Base-by-base conservation (phyloP, 2,888 invertebrate genomes). In the Limnephilus lunatus region DNA sequence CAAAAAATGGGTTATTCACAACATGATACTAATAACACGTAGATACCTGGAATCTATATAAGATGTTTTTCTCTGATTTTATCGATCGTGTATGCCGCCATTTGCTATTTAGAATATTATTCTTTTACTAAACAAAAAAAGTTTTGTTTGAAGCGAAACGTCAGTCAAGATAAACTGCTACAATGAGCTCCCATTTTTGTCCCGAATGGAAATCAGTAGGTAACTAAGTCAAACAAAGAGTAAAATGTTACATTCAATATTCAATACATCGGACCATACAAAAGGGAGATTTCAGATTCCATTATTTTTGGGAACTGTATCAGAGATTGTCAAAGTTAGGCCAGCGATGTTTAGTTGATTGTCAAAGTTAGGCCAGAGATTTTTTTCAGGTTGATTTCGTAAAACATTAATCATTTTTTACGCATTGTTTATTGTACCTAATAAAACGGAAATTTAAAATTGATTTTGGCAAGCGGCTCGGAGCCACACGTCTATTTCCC, bases 211-310 rank as follows among this genome's bases (percentile, higher is more conserved):
- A 44, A 25, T 44, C 25, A 9, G 15, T 39, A 85, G 9, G 25
- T 68, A 68, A 68, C 68, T 68, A 68, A 68, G 32, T 25, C 32
- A 32, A 83, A 83, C 82, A 83, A 83, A 32, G 39, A 85, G 68
- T 9, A 68, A 68, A 68, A 68, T 68, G 68, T 68, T n/a, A 39
- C 39, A 35, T 35, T 32, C 85, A 15, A 85, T n/a, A 85, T 85
- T 85, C 85, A 85, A 85, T 85, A 85, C 85, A 85, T 25, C 35
- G 12, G 85, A 39, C 44, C 85, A n/a, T 85, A 85, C 85, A 85
- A 85, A 85, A 85, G 85, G 85, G 85, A 85, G 85, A 39, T 85
- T 85, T 85, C 68, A 68, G 68, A 68, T 68, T 68, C 39, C 82
- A 39, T 39, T 39, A n/a, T 85, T 85, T 85, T 85, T 39, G 39